Conservation (phyloP, 2,888 invertebrate species). For the Plemyria rubiginata region DNA sequence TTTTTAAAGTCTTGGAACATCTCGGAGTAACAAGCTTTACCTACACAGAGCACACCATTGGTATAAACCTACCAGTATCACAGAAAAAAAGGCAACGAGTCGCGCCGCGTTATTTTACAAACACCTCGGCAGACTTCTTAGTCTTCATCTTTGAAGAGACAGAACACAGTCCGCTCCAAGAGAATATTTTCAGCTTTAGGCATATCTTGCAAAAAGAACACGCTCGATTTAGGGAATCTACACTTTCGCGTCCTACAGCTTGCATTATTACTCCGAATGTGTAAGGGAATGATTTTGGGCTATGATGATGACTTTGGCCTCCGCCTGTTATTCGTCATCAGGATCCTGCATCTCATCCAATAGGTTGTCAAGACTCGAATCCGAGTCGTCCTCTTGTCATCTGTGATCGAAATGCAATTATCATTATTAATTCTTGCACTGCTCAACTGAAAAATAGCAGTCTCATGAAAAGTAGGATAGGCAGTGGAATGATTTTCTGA, state of each 20-base stretch:
- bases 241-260: slow-evolving; percentile 8
- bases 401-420: slow-evolving; percentile 49
- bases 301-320: slow-evolving; percentile 65
- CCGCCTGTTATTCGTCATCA: slow-evolving; percentile 69
- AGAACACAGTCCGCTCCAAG: background rate
- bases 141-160: background rate
- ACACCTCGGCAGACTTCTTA: background rate
- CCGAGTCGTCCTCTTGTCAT: slow-evolving; percentile 83
- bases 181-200: background rate
- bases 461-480: too few species aligned
- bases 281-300: slow-evolving; percentile 42
- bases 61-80: slow-evolving; percentile 14
- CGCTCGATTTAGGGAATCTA: background rate
- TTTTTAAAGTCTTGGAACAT: slow-evolving; percentile 27
- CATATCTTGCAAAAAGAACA: background rate
- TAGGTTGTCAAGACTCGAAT: slow-evolving; percentile 81
- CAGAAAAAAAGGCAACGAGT: slow-evolving; percentile 9
- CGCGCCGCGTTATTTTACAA: background rate
- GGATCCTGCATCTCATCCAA: slow-evolving; percentile 70
- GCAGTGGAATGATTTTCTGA: too few species aligned
- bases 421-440: background rate
- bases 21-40: slow-evolving; percentile 16
- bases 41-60: slow-evolving; percentile 5
- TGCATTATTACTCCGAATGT: slow-evolving; percentile 12
- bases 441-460: background rate